Evolutionary conservation across 64 coral and sea anemone genomes (phyloP).

Genomic region (Pocillopora verrucosa): DNA sequence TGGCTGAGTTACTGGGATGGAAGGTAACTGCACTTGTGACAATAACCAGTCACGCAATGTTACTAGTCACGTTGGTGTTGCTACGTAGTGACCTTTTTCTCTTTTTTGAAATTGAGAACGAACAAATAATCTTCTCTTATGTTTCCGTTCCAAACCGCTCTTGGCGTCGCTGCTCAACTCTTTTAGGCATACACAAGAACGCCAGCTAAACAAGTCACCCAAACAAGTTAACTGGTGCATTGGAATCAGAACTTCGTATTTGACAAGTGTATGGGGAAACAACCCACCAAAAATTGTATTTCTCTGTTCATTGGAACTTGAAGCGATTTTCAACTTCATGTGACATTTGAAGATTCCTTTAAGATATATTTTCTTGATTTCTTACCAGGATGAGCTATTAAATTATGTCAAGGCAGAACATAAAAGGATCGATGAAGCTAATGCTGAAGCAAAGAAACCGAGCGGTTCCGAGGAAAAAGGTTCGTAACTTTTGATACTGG

Average conservation of each 20-base stretch:
- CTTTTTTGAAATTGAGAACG: no score
- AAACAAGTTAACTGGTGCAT: no score
- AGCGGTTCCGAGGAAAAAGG: not conserved
- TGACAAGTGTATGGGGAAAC: no score
- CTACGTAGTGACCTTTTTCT: no score
- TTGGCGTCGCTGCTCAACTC: no score
- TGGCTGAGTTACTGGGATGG: conserved; percentile 92
- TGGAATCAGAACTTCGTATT: no score
- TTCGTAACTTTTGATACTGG: not conserved
- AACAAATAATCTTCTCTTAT: no score
- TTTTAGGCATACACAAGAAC: no score
- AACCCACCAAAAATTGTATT: not conserved
- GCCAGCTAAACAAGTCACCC: no score
- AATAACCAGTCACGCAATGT: not conserved
- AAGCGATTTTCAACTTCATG: not conserved
- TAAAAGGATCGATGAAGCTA: conserved; percentile 48
- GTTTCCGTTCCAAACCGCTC: no score
- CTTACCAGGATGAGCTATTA: conserved; percentile 64
- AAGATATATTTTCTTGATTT: not conserved
- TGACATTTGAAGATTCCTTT: not conserved
- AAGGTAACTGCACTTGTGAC: conserved; percentile 50
- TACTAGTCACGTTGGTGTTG: no score
- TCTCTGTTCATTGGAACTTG: not conserved
- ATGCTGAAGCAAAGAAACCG: not conserved
- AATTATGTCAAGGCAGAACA: conserved; percentile 42